Base-by-base conservation (phyloP, 2,113 vertebrate genomes). In the Gorsachius goisagi region DNA sequence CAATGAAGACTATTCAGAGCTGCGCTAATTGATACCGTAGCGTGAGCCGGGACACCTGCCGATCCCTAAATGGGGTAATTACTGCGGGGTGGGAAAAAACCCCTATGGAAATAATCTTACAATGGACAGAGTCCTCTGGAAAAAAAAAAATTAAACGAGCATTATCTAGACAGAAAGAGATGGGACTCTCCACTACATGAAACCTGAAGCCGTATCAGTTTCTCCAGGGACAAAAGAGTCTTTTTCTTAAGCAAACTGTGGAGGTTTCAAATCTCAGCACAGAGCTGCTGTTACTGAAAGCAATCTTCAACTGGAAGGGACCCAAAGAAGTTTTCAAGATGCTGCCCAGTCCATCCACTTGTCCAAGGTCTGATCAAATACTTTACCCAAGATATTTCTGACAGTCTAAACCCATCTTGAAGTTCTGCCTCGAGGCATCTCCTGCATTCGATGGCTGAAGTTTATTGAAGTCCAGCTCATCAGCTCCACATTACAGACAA, bases 361-460 rank as follows among this genome's bases (percentile, higher is more conserved):
- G 21, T 11, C 35, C 4, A 1, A 52, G 23, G 39, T 37, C 56
- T 64, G 56, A 52, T 33, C 44, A 55, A 52, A 50, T 5, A 32
- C 47, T 59, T 24, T 0, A n/a, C 53, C 53, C 8, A 44, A 16
- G 11, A 16, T 5, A 24, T 10, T 63, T 63, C 56, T 68, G 49
- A 35, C 62, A n/a, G 37, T n/a, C 55, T 74, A 73, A 88, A 76
- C 15, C 20, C 53, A 37, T 12, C 69, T 28, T 26, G n/a, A 1
- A 77, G 47, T 23, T 88, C n/a, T 58, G 79, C 74, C 71, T 75
- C 0, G 0, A 47, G 80, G 79, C 39, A 6, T 26, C 14, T 56
- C 66, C 79, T 41, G 52, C 63, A 4, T 1, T 6, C 1, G 0
- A 8, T 0, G 0, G 4, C 24, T 28, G 47, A 59, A 30, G 56